Conservation (phyloP, 2,888 invertebrate genomes). For the Acronicta leporina region DNA sequence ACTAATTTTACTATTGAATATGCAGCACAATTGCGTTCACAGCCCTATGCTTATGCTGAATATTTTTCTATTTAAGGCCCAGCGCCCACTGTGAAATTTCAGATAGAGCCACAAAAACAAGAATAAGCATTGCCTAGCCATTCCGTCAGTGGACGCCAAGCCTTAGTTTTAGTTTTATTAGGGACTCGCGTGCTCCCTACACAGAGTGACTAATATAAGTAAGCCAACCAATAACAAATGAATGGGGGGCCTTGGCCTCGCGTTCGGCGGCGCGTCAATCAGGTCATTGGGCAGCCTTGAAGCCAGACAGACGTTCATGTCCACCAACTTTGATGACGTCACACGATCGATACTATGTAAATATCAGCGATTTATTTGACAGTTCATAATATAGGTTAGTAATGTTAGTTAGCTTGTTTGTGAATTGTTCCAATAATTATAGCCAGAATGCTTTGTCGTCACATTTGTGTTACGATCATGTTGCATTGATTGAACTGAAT, state of each 20-base stretch:
- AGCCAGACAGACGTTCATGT: constrained; percentile 47
- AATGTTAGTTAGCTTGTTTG: neutral
- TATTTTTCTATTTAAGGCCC: no score
- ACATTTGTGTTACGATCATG: constrained; percentile 1
- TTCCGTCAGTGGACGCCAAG: no score
- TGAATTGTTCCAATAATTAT: neutral
- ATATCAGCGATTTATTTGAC: constrained; percentile 8
- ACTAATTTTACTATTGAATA: neutral
- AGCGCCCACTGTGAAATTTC: no score
- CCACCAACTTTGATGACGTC: constrained; percentile 48
- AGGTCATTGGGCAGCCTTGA: constrained; percentile 52
- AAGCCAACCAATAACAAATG: constrained; percentile 26
- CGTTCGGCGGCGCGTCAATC: constrained; percentile 32
- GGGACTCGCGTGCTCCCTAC: neutral
- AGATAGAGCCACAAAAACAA: no score
- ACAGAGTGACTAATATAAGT: constrained; percentile 18
- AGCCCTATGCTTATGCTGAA: no score
- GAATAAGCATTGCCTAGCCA: no score
- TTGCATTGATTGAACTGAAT: constrained; percentile 34
- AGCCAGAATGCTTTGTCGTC: neutral
- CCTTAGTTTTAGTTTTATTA: neutral
- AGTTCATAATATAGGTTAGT: constrained; percentile 8
- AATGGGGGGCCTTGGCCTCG: constrained; percentile 33
- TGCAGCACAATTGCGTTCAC: neutral
- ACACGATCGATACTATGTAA: constrained; percentile 35